Base-by-base conservation (phyloP, 2,113 vertebrate genomes). In the Ariopsis seemanni region DNA sequence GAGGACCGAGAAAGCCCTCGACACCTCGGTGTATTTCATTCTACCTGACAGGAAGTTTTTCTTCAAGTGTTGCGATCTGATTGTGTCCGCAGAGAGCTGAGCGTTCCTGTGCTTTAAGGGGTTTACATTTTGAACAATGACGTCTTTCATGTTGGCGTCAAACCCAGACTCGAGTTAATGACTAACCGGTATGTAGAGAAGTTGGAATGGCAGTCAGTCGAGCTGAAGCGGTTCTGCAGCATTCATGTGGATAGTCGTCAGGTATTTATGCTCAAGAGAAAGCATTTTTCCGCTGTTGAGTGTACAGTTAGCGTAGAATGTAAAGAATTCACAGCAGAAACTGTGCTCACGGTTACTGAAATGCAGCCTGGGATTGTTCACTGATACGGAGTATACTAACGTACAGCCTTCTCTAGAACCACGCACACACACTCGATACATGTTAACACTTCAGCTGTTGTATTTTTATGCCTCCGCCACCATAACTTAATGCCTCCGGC, bases 1-100 rank as follows among this genome's bases (percentile, higher is more conserved):
- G 84, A 94, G 93, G 90, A 89, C 91, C 90, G 91, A 8, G 72
- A 62, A 34, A 63, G 67, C 52, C 71, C 71, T 86, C 79, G 53
- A 90, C 85, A 85, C 90, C 86, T 69, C 17, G 27, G 83, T 77
- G 91, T 87, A 88, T 88, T 85, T n/a, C 52, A 88, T 42, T 42
- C 42, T 3, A 4, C 42, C 86, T 86, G 88, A 91, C 90, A 84
- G 74, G 8, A 60, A 30, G 86, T 89, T 27, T 57, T 50, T 34
- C 20, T 82, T 78, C 50, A 2, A 25, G 17, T 12, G 50, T 65
- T 25, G 1, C 63, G n/a, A 11, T 22, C 22, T n/a, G 11, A n/a
- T 57, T 9, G 25, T 34, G 12, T 27, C 9, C 25, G 5, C 14
- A 11, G 50, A 15, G 7, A 72, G 53, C 67, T 1, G 5, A 53